Evolutionary conservation across 2,797 vertebrate genomes (phyloP).

Genomic region (Microctenopoma stevenorrisi): DNA sequence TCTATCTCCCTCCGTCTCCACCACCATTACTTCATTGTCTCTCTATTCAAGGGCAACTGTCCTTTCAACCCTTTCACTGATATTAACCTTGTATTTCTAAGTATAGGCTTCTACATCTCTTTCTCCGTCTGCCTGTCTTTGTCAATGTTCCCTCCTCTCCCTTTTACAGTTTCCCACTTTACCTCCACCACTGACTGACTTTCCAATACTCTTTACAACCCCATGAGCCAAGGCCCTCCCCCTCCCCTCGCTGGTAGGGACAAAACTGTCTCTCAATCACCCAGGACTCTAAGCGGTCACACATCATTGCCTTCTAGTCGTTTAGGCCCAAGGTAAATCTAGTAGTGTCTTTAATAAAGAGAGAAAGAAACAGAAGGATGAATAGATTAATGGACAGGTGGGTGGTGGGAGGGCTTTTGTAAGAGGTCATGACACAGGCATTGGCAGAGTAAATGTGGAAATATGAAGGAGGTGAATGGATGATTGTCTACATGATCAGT

Average conservation of each 20-base stretch:
- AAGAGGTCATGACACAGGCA: background rate
- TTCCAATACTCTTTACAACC: conserved; percentile 18
- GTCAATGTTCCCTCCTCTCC: conserved; percentile 3
- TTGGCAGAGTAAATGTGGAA: background rate
- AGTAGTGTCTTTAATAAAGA: conserved; percentile 31
- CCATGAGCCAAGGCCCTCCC: conserved; percentile 10
- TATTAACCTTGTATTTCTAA: conserved; percentile 65
- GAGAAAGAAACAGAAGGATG: conserved; percentile 28
- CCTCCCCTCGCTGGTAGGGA: background rate
- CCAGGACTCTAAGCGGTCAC: conserved; percentile 43
- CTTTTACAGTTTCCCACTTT: background rate
- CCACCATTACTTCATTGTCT: conserved; percentile 9
- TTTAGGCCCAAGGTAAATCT: conserved; percentile 69
- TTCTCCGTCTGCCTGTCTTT: conserved; percentile 4
- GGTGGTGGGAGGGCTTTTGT: background rate
- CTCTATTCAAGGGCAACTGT: conserved; percentile 58
- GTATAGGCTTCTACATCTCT: conserved; percentile 22
- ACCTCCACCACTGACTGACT: background rate
- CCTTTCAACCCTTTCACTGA: conserved; percentile 14
- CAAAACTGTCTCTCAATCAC: conserved; percentile 41
- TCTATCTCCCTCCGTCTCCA: conserved; percentile 45
- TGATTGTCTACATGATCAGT: no score
- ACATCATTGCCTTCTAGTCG: conserved; percentile 46
- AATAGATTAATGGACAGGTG: conserved; percentile 23
- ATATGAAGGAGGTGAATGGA: conserved; percentile 13